A percentile compares a stretch with the other conserved stretches of the same genome.
Evolutionary conservation across 2,113 vertebrate species (phyloP).

Genomic region (Struthidea cinerea): DNA sequence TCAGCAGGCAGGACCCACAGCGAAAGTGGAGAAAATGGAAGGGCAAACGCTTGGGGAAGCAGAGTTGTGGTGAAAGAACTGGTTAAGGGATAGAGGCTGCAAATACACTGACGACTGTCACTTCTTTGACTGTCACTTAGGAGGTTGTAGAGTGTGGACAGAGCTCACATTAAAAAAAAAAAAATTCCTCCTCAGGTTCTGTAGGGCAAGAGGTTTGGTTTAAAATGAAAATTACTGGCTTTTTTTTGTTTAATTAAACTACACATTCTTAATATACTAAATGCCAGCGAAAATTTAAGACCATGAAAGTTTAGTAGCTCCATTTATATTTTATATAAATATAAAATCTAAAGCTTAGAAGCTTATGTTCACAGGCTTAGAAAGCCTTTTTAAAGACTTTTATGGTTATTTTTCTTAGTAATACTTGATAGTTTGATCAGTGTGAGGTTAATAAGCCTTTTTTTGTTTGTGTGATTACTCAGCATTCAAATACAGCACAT

Average conservation of each 20-base stretch:
- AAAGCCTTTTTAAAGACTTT: not conserved
- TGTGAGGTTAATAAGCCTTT: not conserved
- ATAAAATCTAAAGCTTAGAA: not conserved
- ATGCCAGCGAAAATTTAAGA: not conserved
- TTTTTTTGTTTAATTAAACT: not conserved
- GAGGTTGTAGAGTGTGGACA: not conserved
- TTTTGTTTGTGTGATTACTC: not conserved
- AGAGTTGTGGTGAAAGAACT: not conserved
- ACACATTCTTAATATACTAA: not conserved
- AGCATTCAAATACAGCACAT: not conserved
- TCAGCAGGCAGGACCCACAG: not conserved
- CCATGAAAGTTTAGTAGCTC: not conserved
- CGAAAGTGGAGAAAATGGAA: not conserved
- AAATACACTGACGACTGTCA: not conserved
- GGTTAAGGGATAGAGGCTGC: not conserved
- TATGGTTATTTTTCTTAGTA: not conserved
- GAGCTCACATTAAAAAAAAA: not conserved
- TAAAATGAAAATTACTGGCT: not conserved
- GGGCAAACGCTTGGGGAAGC: no score
- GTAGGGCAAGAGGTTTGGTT: not conserved
- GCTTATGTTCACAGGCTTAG: not conserved
- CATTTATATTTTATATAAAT: not conserved
- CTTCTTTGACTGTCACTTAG: no score
- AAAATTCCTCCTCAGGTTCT: not conserved
- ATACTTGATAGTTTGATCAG: not conserved